Evolutionary conservation across 2,797 vertebrate genomes (phyloP), one percentile per base, ranked within the genome.

Genomic region (Pseudomugil gertrudae): DNA sequence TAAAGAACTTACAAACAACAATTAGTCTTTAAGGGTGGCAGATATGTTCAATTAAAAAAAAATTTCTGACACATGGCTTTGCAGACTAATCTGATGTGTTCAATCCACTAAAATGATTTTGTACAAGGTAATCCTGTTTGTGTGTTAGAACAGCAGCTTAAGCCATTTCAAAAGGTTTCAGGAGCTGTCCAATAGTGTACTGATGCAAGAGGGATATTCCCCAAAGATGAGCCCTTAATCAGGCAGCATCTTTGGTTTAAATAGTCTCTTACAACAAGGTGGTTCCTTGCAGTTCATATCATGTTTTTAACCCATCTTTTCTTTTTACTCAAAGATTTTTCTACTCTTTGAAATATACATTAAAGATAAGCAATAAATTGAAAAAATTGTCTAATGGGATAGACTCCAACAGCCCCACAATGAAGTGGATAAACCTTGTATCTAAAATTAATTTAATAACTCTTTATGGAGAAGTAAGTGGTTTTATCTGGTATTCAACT

Each of bases 141-240:
- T 71, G 47, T 55, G 21, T 63, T 54, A 30, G 3, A 66, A 70
- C 27, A 66, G 33, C 24, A 58, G 47, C 55, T 61, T 36, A 33
- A 69, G 35, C 15, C 52, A 45, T 21, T 64, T n/a, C 40, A 47
- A 56, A 64, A 6, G 58, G 23, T 62, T 62, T 59, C 32, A 50
- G 32, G 36, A 62, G 57, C 35, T 29, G 33, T 63, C 51, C 55
- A 47, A 26, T 32, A 56, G 9, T 45, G 8, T 21, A 9, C n/a
- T 45, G 43, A 45, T 9, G 7, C 19, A 21, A 45, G 8, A 45
- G n/a, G 19, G 19, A 45, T 45, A 45, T 45, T 45, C 7, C 40
- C 19, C 40, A n/a, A 43, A 43, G 19, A 43, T 43, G 40, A 43
- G 40, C 40, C 40, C 40, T n/a, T 43, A 9, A 43, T n/a, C 7